Evolutionary conservation across 2,797 vertebrate species (phyloP), one percentile per base, ranked within the genome.

Genomic region (Melopsittacus undulatus): DNA sequence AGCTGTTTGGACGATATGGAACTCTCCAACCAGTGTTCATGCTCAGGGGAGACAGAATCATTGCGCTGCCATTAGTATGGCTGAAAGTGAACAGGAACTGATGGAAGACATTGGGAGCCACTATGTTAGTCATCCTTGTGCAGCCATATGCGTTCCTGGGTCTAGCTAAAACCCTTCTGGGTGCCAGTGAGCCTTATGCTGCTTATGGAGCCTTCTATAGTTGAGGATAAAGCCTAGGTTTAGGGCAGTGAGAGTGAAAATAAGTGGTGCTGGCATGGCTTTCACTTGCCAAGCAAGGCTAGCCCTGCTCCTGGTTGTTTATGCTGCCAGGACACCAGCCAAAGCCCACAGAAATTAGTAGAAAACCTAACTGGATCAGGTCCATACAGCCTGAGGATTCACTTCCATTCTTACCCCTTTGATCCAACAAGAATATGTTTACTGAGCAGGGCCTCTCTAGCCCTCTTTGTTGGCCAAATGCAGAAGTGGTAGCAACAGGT

Each of bases 291-390:
- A 73, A 73, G 89, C 64, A 76, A 89, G 75, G 78, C 61, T 90
- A 94, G 89, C 80, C 74, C 66, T 3, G 8, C 54, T 94, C 32
- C 80, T 81, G 29, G 83, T 79, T 94, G 67, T 48, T 96, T 89
- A 69, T 87, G 80, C 83, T 92, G 34, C 85, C 64, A 95, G 95
- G 88, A 74, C 26, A 38, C 52, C 64, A 72, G 92, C 93, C 94
- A 96, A 95, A 95, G 76, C 95, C 95, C 90, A 84, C 93, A 95
- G 87, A 96, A 96, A 96, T 97, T 94, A 97, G 95, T 43, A 92
- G 87, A 96, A 90, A 95, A 96, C 76, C 91, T 94, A 86, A 94
- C 88, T 95, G 91, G 95, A 90, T 90, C 83, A 67, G 90, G 77
- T 95, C 92, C 96, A 95, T 90, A 88, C 81, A 92, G 91, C 92